Conservation (phyloP, 2,797 vertebrate genomes). For the Acanthis flammea region DNA sequence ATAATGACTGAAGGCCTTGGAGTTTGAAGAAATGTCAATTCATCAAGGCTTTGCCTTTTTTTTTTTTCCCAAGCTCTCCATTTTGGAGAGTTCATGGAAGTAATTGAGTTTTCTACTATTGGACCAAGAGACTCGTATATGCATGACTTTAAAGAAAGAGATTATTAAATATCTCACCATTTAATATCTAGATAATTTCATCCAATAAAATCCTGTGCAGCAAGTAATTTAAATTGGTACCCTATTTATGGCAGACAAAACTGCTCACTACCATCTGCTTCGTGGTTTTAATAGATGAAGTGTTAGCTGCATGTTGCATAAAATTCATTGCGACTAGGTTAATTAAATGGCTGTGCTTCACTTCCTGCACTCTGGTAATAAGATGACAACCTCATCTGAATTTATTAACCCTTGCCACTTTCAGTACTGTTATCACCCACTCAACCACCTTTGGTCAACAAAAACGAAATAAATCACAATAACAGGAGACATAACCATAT, state of each 20-base stretch:
- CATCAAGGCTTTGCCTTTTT: not conserved
- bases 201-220: constrained; percentile 54
- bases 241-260: constrained; percentile 68
- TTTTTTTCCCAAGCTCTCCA: not conserved
- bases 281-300: constrained; percentile 66
- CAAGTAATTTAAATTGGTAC: constrained; percentile 64
- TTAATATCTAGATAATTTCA: constrained; percentile 61
- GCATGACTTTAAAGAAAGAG: constrained; percentile 8
- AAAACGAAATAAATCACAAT: constrained; percentile 66
- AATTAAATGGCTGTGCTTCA: constrained; percentile 72
- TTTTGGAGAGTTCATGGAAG: constrained; percentile 4
- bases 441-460: constrained; percentile 49
- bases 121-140: not conserved
- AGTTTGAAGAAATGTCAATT: constrained; percentile 6
- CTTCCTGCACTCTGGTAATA: constrained; percentile 66
- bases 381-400: constrained; percentile 71
- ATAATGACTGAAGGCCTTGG: not conserved
- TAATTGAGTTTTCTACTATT: constrained; percentile 22
- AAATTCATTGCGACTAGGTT: constrained; percentile 70
- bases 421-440: constrained; percentile 42
- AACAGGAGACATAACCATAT: constrained; percentile 46
- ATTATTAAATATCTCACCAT: constrained; percentile 53
- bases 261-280: constrained; percentile 70
- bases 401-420: constrained; percentile 71
- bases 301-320: constrained; percentile 67